A percentile compares a stretch with the other conserved stretches of the same genome.
phyloP scores from a whole-genome alignment of 1,140 invertebrate genomes.

The Trialeurodes vaporariorum region DNA sequence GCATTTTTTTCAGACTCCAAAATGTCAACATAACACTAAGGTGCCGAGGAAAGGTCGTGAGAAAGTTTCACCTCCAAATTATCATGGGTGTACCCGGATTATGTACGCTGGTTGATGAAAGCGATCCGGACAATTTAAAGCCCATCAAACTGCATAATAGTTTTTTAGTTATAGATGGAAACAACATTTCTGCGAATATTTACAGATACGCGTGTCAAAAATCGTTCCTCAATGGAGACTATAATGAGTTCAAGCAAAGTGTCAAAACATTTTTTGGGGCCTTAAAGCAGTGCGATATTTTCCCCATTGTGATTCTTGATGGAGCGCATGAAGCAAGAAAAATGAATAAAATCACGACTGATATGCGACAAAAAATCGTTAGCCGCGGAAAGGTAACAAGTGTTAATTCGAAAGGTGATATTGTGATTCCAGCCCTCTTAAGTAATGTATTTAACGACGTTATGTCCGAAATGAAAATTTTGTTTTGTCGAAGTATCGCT shows the following conservation, averaged over 20 bases:
- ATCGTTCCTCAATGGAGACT: slow-evolving; percentile 73
- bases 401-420: not conserved
- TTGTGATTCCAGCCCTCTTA: slow-evolving; percentile 51
- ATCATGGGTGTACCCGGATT: slow-evolving; percentile 67
- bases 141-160: slow-evolving; percentile 52
- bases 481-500: slow-evolving; percentile 56
- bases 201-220: slow-evolving; percentile 50
- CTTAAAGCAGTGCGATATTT: slow-evolving; percentile 58
- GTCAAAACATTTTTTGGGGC: slow-evolving; percentile 56
- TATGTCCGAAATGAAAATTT: slow-evolving; percentile 47
- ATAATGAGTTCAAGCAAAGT: slow-evolving; percentile 54
- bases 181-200: slow-evolving; percentile 57
- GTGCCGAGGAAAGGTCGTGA: too few species aligned
- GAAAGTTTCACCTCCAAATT: too few species aligned
- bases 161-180: slow-evolving; percentile 68
- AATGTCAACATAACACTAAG: too few species aligned
- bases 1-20: too few species aligned
- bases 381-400: not conserved
- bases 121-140: slow-evolving; percentile 49
- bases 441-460: slow-evolving; percentile 58
- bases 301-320: slow-evolving; percentile 70
- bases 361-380: slow-evolving; percentile 43
- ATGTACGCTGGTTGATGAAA: slow-evolving; percentile 59
- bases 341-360: slow-evolving; percentile 48
- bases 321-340: slow-evolving; percentile 66